Base-by-base conservation (phyloP, 2,888 invertebrate species). In the Ophion ventricosus region DNA sequence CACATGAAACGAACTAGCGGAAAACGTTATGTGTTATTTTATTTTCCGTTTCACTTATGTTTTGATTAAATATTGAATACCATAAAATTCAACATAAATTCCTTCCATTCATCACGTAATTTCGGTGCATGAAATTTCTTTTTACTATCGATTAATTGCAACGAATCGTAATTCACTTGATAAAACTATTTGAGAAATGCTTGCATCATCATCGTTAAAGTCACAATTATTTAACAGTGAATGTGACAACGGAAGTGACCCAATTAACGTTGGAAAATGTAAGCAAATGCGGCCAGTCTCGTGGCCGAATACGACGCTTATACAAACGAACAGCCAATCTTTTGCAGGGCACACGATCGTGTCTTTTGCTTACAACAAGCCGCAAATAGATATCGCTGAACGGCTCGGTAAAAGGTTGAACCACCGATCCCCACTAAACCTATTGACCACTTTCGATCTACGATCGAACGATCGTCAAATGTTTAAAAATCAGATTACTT, bases 231-330 rank as follows among this genome's bases (percentile, higher is more conserved):
- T 54, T 29, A n/a, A 23, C 26, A 76, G 56, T 57, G 23, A 75
- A 88, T 88, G 88, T 89, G 89, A 90, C 87, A 89, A 89, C 90
- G 92, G 90, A 92, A 92, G 90, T 92, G 92, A 92, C 93, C 92
- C 88, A 90, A 92, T 93, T 92, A 90, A 90, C 87, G 80, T 43
- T 85, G 87, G 89, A 91, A 91, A 91, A 87, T 89, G 88, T 86
- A 88, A 90, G 88, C 91, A 91, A 93, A 93, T 91, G 93, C 92
- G 92, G 93, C 90, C 93, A 91, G 89, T 84, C 90, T 88, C 87
- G 88, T 88, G 87, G 87, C 87, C 85, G 84, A 75, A 70, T 87
- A 66, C 54, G 40, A 66, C 54, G 40, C 64, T 56, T 29, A 73
- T 78, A 81, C 73, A 43, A 61, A 66, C 70, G 69, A 90, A 89